These are phyloP conservation scores for Eristalis arbustorum DNA, from an alignment of 2,888 invertebrate species.

Conservation along the genomic window DNA sequence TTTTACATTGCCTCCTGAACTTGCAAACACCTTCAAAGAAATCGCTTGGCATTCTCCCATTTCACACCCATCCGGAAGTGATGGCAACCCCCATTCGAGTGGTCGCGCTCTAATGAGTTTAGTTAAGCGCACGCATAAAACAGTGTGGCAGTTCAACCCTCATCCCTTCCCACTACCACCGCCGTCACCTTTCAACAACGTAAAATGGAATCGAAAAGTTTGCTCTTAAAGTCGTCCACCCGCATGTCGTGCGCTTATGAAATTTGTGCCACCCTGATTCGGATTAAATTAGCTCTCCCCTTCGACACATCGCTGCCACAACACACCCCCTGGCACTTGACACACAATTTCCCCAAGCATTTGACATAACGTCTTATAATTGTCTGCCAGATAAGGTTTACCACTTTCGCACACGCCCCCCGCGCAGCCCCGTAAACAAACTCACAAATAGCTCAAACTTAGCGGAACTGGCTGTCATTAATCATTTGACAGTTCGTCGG, in stretches of 20 bases:
- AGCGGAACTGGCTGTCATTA: conserved; percentile 22
- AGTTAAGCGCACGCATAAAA: conserved; percentile 1
- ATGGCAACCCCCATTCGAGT: neutral
- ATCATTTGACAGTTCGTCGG: conserved; percentile 39
- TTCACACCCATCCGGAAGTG: neutral
- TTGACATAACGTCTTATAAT: neutral
- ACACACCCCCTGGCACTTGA: neutral
- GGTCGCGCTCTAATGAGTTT: neutral
- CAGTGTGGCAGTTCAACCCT: neutral
- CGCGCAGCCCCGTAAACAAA: neutral
- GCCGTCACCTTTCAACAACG: conserved; percentile 11
- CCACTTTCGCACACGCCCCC: neutral
- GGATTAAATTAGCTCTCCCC: neutral
- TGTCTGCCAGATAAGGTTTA: neutral
- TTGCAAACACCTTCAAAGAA: neutral
- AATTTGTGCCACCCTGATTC: conserved; percentile 8
- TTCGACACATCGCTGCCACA: neutral
- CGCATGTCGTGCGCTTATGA: conserved; percentile 20
- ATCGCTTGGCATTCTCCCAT: neutral
- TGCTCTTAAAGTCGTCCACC: conserved; percentile 5
- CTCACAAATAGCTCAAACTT: neutral
- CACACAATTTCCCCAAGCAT: neutral
- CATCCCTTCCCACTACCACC: neutral
- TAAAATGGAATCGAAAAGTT: neutral
- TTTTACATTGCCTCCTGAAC: no score